Percentiles rank a stretch among this genome's conserved stretches.
Conservation (phyloP, 1,140 invertebrate genomes). For the Drosophila ohnishii region DNA sequence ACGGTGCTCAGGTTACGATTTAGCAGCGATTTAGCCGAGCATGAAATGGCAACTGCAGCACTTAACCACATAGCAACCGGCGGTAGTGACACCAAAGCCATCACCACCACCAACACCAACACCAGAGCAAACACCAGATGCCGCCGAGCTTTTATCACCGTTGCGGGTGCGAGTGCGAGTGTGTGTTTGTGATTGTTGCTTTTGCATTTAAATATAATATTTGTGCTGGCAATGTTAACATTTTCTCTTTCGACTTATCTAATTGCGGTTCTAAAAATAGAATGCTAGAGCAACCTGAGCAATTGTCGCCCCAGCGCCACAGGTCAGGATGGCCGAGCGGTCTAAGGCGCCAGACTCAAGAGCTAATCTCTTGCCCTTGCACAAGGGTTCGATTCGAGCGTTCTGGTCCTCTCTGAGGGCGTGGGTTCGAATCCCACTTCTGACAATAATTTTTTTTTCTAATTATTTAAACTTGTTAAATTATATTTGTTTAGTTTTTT, state of each 20-base stretch:
- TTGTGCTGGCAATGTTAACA: constrained; percentile 10
- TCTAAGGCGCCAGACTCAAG: constrained; percentile 90
- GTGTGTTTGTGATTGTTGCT: constrained; percentile 6
- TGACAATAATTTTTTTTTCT: constrained; percentile 86
- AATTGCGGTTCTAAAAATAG: constrained; percentile 47
- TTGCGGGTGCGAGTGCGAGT: not conserved
- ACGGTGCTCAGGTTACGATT: constrained; percentile 73
- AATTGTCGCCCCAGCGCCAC: not conserved
- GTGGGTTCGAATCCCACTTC: constrained; percentile 94
- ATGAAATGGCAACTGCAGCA: constrained; percentile 70
- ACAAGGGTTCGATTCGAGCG: constrained; percentile 80
- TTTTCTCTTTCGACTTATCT: constrained; percentile 26
- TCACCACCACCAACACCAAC: constrained; percentile 16
- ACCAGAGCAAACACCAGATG: constrained; percentile 29
- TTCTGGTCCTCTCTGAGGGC: constrained; percentile 93
- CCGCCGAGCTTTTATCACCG: constrained; percentile 45
- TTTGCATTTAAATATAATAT: constrained; percentile 11
- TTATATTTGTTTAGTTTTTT: not conserved
- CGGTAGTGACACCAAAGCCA: constrained; percentile 17
- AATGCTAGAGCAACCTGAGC: not conserved
- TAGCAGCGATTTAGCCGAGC: constrained; percentile 70
- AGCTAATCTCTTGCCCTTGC: constrained; percentile 57
- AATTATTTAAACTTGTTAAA: not conserved
- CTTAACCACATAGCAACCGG: constrained; percentile 58
- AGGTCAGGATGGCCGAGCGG: constrained; percentile 87